Evolutionary conservation across 2,888 invertebrate species (phyloP).

Genomic region (Colostygia pectinataria): DNA sequence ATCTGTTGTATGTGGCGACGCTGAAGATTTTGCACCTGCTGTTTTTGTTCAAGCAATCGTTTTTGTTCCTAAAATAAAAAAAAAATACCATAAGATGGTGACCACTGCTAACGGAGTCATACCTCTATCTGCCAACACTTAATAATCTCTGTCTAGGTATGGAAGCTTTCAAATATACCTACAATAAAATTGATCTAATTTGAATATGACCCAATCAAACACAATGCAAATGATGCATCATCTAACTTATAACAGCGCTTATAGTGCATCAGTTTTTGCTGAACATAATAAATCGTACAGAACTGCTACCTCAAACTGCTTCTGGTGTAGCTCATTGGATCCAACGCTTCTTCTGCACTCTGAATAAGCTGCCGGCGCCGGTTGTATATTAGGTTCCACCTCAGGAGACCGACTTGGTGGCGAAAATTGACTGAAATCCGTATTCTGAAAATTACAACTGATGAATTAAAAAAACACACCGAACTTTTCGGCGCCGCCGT

Average conservation of each 20-base stretch:
- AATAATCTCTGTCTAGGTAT: too few relatives aligned
- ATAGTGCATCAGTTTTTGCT: too few relatives aligned
- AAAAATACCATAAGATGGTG: background rate
- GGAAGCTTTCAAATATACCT: too few relatives aligned
- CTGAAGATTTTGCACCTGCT: constrained; percentile 41
- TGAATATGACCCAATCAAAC: too few relatives aligned
- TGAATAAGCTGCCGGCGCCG: constrained; percentile 26
- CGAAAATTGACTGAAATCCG: constrained; percentile 40
- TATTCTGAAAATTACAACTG: constrained; percentile 38
- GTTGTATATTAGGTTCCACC: constrained; percentile 34
- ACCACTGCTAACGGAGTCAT: too few relatives aligned
- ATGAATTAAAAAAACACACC: too few relatives aligned
- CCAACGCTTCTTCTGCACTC: constrained; percentile 45
- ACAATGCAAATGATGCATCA: too few relatives aligned
- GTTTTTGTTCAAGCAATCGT: constrained; percentile 50
- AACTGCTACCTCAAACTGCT: constrained; percentile 41
- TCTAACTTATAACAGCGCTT: too few relatives aligned
- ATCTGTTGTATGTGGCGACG: constrained; percentile 53
- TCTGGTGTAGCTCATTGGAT: constrained; percentile 39
- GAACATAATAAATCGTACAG: too few relatives aligned
- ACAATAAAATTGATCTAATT: too few relatives aligned
- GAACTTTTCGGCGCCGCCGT: too few relatives aligned
- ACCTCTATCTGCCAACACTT: too few relatives aligned
- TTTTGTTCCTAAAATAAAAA: constrained; percentile 53
- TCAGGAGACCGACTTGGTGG: constrained; percentile 46